Conservation (phyloP, 2,113 vertebrate genomes). For the Neolamprologus sp. region DNA sequence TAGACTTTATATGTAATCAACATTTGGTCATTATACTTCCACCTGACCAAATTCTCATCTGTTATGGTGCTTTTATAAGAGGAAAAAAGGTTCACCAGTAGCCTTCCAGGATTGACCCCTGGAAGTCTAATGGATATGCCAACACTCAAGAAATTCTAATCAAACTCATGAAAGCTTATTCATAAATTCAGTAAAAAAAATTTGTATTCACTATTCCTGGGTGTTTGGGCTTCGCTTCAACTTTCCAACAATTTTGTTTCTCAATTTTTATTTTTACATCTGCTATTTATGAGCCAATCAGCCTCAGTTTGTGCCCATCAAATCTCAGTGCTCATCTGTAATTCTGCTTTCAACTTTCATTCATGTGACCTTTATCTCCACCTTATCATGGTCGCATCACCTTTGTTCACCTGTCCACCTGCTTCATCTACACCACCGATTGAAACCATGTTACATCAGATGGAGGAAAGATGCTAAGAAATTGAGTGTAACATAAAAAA, state of each 20-base stretch:
- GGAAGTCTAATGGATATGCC: background rate
- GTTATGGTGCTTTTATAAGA: background rate
- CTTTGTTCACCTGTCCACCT: background rate
- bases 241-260: background rate
- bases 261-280: background rate
- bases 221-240: background rate
- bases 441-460: background rate
- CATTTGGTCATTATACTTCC: background rate
- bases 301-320: background rate
- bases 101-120: background rate
- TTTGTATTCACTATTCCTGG: background rate
- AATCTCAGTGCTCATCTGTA: background rate
- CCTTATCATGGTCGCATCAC: background rate
- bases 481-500: rapidly evolving
- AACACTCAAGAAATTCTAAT: background rate
- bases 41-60: background rate
- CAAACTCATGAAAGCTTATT: background rate
- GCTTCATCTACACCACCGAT: background rate
- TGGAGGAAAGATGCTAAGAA: background rate
- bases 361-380: background rate
- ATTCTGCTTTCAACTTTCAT: background rate
- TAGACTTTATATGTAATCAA: background rate
- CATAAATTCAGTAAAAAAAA: background rate
- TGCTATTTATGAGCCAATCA: background rate
- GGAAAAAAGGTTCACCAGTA: background rate